A percentile compares a stretch with the other conserved stretches of the same genome.
phyloP scores from a whole-genome alignment of 2,113 vertebrate species.

The Pycnonotus jocosus region DNA sequence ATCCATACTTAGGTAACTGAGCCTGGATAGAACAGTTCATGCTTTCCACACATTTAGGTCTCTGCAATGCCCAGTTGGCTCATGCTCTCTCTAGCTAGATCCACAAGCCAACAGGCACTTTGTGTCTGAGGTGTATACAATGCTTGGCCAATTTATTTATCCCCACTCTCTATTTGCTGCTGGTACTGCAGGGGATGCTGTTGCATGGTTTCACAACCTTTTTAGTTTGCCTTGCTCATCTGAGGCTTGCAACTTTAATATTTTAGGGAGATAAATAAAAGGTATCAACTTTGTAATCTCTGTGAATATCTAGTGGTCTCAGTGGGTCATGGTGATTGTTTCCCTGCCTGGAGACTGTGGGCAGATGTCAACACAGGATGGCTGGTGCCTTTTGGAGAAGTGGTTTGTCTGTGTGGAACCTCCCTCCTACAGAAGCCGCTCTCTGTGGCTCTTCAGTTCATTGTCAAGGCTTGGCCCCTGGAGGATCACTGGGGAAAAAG shows the following conservation, averaged over 20 bases:
- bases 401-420: background rate
- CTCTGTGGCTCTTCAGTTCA: background rate
- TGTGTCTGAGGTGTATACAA: background rate
- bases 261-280: background rate
- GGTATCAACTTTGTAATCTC: background rate
- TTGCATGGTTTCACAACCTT: background rate
- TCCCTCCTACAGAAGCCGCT: background rate
- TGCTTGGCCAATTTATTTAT: background rate
- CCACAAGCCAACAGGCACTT: accelerated
- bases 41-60: background rate
- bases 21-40: background rate
- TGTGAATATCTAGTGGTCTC: background rate
- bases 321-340: background rate
- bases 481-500: background rate
- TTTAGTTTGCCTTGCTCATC: background rate
- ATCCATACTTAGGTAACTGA: background rate
- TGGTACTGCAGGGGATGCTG: background rate
- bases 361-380: background rate
- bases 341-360: background rate
- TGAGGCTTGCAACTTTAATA: background rate
- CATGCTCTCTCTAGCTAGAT: background rate
- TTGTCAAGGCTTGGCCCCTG: background rate
- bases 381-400: background rate
- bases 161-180: background rate
- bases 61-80: background rate